Base-by-base conservation (phyloP, 1,140 invertebrate genomes). In the Hestina assimilis region DNA sequence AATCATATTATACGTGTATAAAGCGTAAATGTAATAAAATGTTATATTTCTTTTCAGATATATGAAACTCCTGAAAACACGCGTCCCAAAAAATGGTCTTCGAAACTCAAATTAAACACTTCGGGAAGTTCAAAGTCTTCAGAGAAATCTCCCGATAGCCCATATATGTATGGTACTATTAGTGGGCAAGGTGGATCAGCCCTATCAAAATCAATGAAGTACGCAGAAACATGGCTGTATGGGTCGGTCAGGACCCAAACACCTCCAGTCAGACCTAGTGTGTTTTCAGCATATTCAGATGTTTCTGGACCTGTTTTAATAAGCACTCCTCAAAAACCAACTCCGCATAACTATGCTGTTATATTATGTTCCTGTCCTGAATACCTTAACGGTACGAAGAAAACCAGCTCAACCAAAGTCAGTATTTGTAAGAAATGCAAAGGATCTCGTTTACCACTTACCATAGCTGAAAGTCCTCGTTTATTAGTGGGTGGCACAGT, bases 161-260 rank as follows among this genome's bases (percentile, higher is more conserved):
- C 83, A 54, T 84, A 80, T 31, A 73, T 86, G 73, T 89, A 88
- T 61, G 87, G 87, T 38, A 87, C 83, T 54, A 89, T 83, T 69
- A 90, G 71, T 59, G 83, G 70, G 24, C 83, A 84, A 38, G 89
- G 90, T 54, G 90, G 89, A 29, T 92, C 91, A 81, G 87, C 91
- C 5, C 77, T 95, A 54, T 93, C 93, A 29, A 93, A 94, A 77
- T 94, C 94, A 72, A 95, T 95, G 94, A 93, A 94, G 62, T 95
- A 95, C 83, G 93, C 93, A 0, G 94, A 95, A 62, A 93, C 93
- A 21, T 95, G 94, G 94, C 90, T 95, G 1, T 95, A 95, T 66
- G 93, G 94, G 52, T 94, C 93, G 2, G 92, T 94, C 1, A 87
- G 93, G 59, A 90, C 91, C 2, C 90, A 91, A 43, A 90, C 92